These are phyloP conservation scores for Amphiprion clarkii DNA, from an alignment of 2,797 vertebrate genomes.

Conservation along the genomic window DNA sequence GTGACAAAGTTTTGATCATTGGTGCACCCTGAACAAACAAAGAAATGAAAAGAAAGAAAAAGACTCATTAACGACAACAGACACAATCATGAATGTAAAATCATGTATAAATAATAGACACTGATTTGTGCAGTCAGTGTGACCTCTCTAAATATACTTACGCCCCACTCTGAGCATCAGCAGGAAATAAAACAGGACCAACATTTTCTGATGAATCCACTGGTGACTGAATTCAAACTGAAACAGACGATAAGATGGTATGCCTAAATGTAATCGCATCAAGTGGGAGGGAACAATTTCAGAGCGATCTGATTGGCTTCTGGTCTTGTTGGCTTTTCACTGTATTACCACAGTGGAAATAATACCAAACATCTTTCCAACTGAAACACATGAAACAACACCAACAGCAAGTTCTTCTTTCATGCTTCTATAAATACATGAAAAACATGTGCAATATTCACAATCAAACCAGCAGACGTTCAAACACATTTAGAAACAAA, in stretches of 20 bases:
- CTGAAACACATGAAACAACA: slow-evolving; percentile 13
- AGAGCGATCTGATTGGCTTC: slow-evolving; percentile 35
- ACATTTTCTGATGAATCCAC: slow-evolving; percentile 11
- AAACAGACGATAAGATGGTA: not conserved
- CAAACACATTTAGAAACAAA: too few relatives aligned
- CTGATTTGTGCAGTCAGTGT: too few relatives aligned
- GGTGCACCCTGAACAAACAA: not conserved
- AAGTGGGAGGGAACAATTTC: slow-evolving; percentile 43
- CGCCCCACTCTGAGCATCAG: not conserved
- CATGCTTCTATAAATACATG: too few relatives aligned
- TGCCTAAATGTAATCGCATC: slow-evolving; percentile 5
- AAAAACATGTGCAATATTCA: too few relatives aligned
- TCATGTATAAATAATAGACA: too few relatives aligned
- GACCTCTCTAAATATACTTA: not conserved
- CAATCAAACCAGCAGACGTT: too few relatives aligned
- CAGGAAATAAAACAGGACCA: slow-evolving; percentile 3
- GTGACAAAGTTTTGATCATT: not conserved
- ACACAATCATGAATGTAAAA: not conserved
- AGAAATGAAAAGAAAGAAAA: not conserved
- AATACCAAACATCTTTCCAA: slow-evolving; percentile 8
- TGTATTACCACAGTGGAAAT: slow-evolving; percentile 21
- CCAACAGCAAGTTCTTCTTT: not conserved
- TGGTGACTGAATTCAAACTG: not conserved
- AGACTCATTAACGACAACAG: not conserved
- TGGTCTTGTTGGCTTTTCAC: not conserved